These are phyloP conservation scores for Drosophila sp. DNA, from an alignment of 1,140 invertebrate genomes.

Conservation along the genomic window DNA sequence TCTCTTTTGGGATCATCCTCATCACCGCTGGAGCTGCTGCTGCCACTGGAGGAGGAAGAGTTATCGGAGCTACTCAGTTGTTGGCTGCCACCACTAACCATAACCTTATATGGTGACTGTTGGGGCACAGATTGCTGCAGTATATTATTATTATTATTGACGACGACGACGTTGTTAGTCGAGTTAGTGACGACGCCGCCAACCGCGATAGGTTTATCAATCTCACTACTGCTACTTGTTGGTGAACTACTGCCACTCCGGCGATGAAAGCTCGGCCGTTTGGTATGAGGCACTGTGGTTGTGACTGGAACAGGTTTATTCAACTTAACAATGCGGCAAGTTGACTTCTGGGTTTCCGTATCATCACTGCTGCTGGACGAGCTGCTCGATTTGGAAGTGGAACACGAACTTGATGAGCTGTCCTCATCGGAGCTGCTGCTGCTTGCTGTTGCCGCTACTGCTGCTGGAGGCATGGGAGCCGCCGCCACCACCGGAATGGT, in stretches of 20 bases:
- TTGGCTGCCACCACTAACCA: constrained; percentile 37
- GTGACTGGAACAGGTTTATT: constrained; percentile 41
- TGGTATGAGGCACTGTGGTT: not conserved
- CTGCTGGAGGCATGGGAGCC: not conserved
- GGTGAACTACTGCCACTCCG: constrained; percentile 32
- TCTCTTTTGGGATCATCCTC: constrained; percentile 55
- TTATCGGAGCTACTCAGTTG: constrained; percentile 57
- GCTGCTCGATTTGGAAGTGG: constrained; percentile 60
- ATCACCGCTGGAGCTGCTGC: constrained; percentile 61
- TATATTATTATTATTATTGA: not conserved
- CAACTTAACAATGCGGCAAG: constrained; percentile 31
- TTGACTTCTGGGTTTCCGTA: constrained; percentile 45
- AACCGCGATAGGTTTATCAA: constrained; percentile 15
- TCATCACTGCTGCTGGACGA: constrained; percentile 50
- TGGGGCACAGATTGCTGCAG: constrained; percentile 26
- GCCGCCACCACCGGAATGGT: constrained; percentile 24
- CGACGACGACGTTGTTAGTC: too few relatives aligned
- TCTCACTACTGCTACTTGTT: constrained; percentile 36
- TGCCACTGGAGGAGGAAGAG: constrained; percentile 46
- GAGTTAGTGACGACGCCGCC: not conserved
- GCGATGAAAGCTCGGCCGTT: constrained; percentile 8
- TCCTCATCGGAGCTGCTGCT: constrained; percentile 57
- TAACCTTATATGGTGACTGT: constrained; percentile 22
- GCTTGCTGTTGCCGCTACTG: constrained; percentile 31
- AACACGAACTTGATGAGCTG: constrained; percentile 57